These are phyloP conservation scores for Leuciscus waleckii DNA, from an alignment of 2,797 vertebrate species.

Conservation along the genomic window DNA sequence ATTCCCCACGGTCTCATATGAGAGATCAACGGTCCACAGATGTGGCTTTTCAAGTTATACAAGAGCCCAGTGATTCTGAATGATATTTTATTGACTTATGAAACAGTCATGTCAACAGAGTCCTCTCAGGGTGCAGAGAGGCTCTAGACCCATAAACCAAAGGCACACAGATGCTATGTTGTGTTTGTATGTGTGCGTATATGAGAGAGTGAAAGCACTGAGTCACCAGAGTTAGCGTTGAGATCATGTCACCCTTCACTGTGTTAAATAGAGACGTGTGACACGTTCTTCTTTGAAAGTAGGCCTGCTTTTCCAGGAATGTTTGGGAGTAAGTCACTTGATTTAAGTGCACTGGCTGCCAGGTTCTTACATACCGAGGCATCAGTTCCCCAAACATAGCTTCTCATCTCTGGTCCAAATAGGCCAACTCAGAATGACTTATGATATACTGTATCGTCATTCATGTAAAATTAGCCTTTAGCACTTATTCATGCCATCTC, in stretches of 20 bases:
- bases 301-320: conserved; percentile 55
- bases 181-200: conserved; percentile 55
- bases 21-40: conserved; percentile 75
- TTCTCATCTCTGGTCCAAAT: conserved; percentile 1
- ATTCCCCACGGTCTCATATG: conserved; percentile 74
- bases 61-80: conserved; percentile 75
- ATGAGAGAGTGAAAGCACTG: conserved; percentile 59
- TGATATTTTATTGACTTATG: conserved; percentile 81
- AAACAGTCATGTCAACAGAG: conserved; percentile 79
- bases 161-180: conserved; percentile 67
- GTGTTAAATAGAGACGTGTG: conserved; percentile 45
- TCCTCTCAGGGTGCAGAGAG: conserved; percentile 69
- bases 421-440: conserved; percentile 17
- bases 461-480: background rate
- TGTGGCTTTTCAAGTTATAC: conserved; percentile 78
- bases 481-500: background rate
- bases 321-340: conserved; percentile 49
- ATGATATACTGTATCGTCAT: background rate
- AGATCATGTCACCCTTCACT: conserved; percentile 63
- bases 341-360: conserved; percentile 25
- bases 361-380: conserved; percentile 38
- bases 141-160: conserved; percentile 73
- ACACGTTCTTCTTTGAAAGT: conserved; percentile 45
- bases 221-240: conserved; percentile 66
- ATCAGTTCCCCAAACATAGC: background rate